phyloP scores from a whole-genome alignment of 2,113 vertebrate species.

The human (Homo sapiens) region GRCh38 chr12:119173001-119173500 shows the following conservation, averaged over 20 bases:
- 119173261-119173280: neutral
- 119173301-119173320: neutral
- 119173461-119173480: neutral
- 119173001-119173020: too few species aligned
- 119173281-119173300: neutral
- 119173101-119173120: neutral
- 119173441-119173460: neutral
- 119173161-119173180: fast-evolving
- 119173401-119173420: too few species aligned
- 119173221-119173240: neutral
- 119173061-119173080: neutral
- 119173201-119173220: neutral
- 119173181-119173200: neutral
- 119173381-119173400: neutral
- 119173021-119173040: neutral
- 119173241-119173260: neutral
- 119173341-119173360: neutral
- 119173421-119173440: neutral
- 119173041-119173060: neutral
- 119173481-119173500: neutral
- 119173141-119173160: neutral
- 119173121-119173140: too few species aligned
- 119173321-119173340: neutral
- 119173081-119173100: neutral
- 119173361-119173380: neutral